A percentile compares a stretch with the other conserved stretches of the same genome.
phyloP scores from a whole-genome alignment of 2,888 invertebrate species.

The Crematogaster levior region DNA sequence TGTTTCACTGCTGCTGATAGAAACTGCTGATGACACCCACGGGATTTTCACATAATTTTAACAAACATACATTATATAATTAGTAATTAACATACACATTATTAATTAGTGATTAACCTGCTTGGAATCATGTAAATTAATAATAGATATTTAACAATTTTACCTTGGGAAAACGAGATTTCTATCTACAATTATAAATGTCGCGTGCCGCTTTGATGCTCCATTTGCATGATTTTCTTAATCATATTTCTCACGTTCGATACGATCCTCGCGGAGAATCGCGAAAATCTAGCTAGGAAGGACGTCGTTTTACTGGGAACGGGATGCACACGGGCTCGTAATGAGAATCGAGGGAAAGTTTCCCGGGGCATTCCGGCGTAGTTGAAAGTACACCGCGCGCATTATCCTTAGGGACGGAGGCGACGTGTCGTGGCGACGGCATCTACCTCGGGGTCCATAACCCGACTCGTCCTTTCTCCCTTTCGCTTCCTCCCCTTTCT shows the following conservation, averaged over 20 bases:
- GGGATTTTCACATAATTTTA: not conserved
- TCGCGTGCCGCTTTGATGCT: not conserved
- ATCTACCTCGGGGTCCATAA: constrained; percentile 35
- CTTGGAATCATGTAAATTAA: not conserved
- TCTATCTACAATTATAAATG: not conserved
- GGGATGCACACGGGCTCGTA: constrained; percentile 63
- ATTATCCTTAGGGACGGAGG: constrained; percentile 54
- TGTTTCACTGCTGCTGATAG: constrained; percentile 61
- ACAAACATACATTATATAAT: too few species aligned
- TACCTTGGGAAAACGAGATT: not conserved
- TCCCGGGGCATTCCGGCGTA: constrained; percentile 57
- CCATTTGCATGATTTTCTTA: not conserved
- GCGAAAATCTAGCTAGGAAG: constrained; percentile 46
- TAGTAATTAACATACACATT: too few species aligned
- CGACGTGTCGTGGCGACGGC: constrained; percentile 32
- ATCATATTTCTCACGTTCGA: constrained; percentile 3
- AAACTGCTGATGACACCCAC: constrained; percentile 2
- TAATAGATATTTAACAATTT: not conserved
- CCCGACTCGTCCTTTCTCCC: constrained; percentile 34
- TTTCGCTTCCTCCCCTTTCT: not conserved
- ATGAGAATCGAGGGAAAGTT: constrained; percentile 72
- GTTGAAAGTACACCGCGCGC: constrained; percentile 57
- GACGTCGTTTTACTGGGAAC: constrained; percentile 62
- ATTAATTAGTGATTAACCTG: not conserved
- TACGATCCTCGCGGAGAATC: constrained; percentile 5